Evolutionary conservation across 2,888 invertebrate species (phyloP).

Genomic region (Axea sp.): DNA sequence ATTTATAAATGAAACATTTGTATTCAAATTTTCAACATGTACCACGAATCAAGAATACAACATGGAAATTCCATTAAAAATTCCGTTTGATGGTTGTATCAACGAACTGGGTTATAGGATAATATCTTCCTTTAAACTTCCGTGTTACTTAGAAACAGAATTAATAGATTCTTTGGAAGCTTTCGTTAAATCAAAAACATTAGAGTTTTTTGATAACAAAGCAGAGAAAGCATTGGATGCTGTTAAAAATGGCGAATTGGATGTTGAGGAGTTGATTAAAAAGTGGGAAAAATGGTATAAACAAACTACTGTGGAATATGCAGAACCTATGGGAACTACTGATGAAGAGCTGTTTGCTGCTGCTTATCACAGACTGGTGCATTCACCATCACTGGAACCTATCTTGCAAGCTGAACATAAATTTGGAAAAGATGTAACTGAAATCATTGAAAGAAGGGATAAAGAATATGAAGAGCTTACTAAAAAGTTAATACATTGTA

Average conservation of each 20-base stretch:
- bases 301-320: conserved; percentile 90
- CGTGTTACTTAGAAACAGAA: conserved; percentile 85
- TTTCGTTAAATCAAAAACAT: conserved; percentile 85
- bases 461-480: conserved; percentile 86
- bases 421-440: conserved; percentile 89
- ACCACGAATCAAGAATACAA: conserved; percentile 81
- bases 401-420: conserved; percentile 93
- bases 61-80: conserved; percentile 83
- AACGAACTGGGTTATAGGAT: conserved; percentile 85
- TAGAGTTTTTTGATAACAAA: conserved; percentile 84
- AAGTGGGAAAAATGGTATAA: conserved; percentile 90
- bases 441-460: conserved; percentile 86
- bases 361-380: conserved; percentile 90
- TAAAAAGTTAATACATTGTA: conserved; percentile 80
- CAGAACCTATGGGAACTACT: conserved; percentile 89
- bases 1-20: conserved; percentile 73
- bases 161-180: conserved; percentile 82
- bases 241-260: conserved; percentile 83
- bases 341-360: conserved; percentile 93
- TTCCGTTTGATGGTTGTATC: conserved; percentile 82
- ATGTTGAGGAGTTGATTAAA: conserved; percentile 87
- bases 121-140: conserved; percentile 85
- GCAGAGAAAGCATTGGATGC: conserved; percentile 83
- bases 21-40: conserved; percentile 82
- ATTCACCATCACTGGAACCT: conserved; percentile 92